These are phyloP conservation scores for Lepidochitona cinerea DNA, from an alignment of 2,888 invertebrate species.

Conservation along the genomic window DNA sequence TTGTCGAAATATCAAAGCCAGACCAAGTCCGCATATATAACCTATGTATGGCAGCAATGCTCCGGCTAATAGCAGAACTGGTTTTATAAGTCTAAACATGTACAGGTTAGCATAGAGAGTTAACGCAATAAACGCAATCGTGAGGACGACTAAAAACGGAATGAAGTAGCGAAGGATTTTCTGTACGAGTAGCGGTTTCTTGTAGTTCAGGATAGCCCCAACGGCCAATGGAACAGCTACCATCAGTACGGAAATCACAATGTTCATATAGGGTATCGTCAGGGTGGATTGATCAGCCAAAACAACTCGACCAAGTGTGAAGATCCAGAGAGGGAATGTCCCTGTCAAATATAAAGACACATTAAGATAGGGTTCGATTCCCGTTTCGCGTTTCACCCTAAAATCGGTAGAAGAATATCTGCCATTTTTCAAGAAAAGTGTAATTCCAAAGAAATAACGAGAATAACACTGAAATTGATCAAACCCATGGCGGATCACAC, in stretches of 20 bases:
- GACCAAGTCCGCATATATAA: constrained; percentile 56
- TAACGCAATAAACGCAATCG: constrained; percentile 87
- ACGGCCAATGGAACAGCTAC: constrained; percentile 81
- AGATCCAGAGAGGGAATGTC: constrained; percentile 92
- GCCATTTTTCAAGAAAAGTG: too few species aligned
- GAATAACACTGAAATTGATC: too few species aligned
- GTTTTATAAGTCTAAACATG: constrained; percentile 87
- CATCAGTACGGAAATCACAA: constrained; percentile 81
- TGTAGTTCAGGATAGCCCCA: constrained; percentile 68
- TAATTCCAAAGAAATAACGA: too few species aligned
- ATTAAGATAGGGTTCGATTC: too few species aligned
- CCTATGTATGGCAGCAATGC: constrained; percentile 64
- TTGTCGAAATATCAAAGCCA: constrained; percentile 50
- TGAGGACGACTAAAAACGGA: constrained; percentile 84
- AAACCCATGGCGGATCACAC: too few species aligned
- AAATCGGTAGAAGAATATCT: too few species aligned
- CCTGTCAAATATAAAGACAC: too few species aligned
- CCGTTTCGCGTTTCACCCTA: too few species aligned
- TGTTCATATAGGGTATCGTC: constrained; percentile 83
- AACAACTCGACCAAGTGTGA: constrained; percentile 84
- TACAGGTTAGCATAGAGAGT: constrained; percentile 92
- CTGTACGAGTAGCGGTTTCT: constrained; percentile 77
- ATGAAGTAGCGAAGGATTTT: constrained; percentile 79
- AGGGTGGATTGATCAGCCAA: constrained; percentile 77
- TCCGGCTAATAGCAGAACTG: constrained; percentile 51